Base-by-base conservation (phyloP, 2,888 invertebrate species). In the Kryphioiulus occultus region DNA sequence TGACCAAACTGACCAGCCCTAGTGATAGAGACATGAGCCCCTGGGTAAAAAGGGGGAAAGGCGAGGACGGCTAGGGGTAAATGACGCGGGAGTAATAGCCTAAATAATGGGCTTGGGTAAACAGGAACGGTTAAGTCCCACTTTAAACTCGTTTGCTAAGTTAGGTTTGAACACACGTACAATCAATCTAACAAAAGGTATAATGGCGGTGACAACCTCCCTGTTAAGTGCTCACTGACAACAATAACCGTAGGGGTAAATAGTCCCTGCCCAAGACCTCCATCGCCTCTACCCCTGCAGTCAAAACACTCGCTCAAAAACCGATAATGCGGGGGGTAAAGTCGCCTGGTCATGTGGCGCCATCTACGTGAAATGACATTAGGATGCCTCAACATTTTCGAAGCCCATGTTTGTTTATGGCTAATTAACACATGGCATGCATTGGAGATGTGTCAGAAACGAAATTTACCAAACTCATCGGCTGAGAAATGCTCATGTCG, bases 401-500 rank as follows among this genome's bases (percentile, higher is more conserved):
- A 35, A 35, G 35, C 7, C 35, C 35, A 35, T 35, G 7, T 7
- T 35, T 35, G 7, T 2, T 7, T 35, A 35, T 7, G 7, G 3
- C 3, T 35, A 35, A 7, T 35, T 35, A 35, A 35, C 35, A 35
- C 35, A 35, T 4, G 2, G 35, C 35, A 35, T 4, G 35, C 35
- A 35, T 2, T 35, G 35, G 35, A 35, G 35, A 35, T 35, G 35
- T 35, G 35, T 35, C n/a, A 19, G 22, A n/a, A 59, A 7, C 19
- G 53, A 53, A 47, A 59, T n/a, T 95, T 93, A 97, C 98, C 97
- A 92, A 98, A 97, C 92, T 98, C 97, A 92, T 98, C 98, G 12
- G 97, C 98, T 0, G 98, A 98, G 91, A 97, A 98, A 91, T 98
- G 98, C 91, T 96, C 95, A 90, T 95, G 95, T 95, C 97, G 96